Evolutionary conservation across 2,113 vertebrate species (phyloP), one percentile per base, ranked within the genome.

Genomic region (Prunella fulvescens): DNA sequence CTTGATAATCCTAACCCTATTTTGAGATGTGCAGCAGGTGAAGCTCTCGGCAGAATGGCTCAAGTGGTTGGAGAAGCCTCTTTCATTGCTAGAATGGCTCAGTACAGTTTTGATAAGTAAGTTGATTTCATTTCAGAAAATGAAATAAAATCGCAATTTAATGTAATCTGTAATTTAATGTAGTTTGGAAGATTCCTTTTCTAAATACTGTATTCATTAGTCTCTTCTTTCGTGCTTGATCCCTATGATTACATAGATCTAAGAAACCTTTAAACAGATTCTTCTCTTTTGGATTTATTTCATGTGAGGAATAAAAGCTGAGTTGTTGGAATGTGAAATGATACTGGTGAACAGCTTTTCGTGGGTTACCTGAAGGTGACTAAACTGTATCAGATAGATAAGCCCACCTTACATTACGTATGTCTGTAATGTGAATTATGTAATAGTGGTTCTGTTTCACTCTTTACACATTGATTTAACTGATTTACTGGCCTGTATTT

Each of bases 21-120:
- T 84, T 96, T 99, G 93, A 98, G 99, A 89, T 99, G 99, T 96
- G 99, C 99, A 26, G 99, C 99, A 18, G 99, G 99, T 3, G 99
- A 99, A 96, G 99, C 99, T 67, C 98, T 99, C 86, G 99, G 99
- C 56, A 98, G 99, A 96, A 99, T 99, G 99, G 99, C 99, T 71
- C 99, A 99, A 79, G 99, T 99, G 81, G 99, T 99, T 64, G 99
- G 99, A 95, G 99, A 99, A 97, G 99, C 99, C 45, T 98, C 99
- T 48, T 99, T 99, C 94, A 99, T 99, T 64, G 99, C 99, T 91
- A 98, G 99, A 95, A 99, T 99, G 99, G 99, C 99, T 81, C 99
- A 99, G 28, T 99, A 99, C 94, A 99, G 99, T 96, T 99, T 99
- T 96, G 99, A 99, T 98, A 99, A 99, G 99, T 99, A 98, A 94